phyloP scores from a whole-genome alignment of 2,113 vertebrate genomes.

The Neofelis nebulosa region DNA sequence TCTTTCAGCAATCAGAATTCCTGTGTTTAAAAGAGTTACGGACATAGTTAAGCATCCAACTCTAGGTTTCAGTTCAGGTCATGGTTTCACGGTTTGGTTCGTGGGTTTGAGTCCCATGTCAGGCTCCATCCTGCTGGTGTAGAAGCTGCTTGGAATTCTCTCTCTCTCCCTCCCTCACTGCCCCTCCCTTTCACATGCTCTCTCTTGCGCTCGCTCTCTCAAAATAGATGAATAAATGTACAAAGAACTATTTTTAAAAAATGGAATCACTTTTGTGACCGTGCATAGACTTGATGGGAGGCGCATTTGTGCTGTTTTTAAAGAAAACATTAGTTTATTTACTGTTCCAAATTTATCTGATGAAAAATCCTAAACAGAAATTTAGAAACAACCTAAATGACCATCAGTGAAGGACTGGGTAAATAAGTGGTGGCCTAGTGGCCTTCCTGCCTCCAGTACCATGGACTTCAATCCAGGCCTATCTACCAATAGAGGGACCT shows the following conservation, averaged over 20 bases:
- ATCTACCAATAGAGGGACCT: no score
- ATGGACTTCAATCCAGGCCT: background rate
- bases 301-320: background rate
- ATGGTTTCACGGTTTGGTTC: no score
- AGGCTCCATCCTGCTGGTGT: no score
- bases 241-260: background rate
- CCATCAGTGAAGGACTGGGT: background rate
- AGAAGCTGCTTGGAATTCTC: no score
- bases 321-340: background rate
- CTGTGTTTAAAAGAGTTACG: background rate
- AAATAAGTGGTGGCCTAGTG: background rate
- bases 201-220: no score
- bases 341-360: background rate
- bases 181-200: no score
- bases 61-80: no score
- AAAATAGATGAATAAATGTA: no score
- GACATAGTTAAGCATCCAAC: background rate
- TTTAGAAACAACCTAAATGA: background rate
- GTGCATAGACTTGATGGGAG: background rate
- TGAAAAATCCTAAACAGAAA: slow-evolving; percentile 5
- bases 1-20: background rate
- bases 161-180: no score
- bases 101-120: no score
- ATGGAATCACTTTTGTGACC: background rate
- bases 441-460: background rate